Base-by-base conservation (phyloP, 2,797 vertebrate genomes). In the Rhadinocentrus ornatus region DNA sequence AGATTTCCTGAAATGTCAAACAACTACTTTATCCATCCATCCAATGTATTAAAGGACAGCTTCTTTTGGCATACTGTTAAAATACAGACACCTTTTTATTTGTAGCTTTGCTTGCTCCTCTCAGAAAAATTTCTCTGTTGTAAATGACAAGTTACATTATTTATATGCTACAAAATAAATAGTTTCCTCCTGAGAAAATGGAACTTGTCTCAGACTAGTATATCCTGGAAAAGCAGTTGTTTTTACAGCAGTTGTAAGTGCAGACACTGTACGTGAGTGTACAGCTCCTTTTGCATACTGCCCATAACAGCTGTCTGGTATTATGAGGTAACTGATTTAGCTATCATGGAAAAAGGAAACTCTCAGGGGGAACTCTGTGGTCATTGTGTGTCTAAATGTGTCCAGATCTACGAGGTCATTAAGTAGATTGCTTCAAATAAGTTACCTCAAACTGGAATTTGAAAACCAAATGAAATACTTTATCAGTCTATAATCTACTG, bases 311-410 rank as follows among this genome's bases (percentile, higher is more conserved):
- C 88, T 92, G 92, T 88, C 85, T 88, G 89, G 84, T 88, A 93
- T 92, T 92, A 92, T 89, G 82, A 91, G 91, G 87, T 75, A 78
- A 73, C 67, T 73, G 84, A 91, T 92, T 92, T 89, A 86, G 70
- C 89, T 86, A 87, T 69, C 76, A 73, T 88, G 87, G 85, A 91
- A 86, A 65, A 73, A 80, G 85, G 78, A 89, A 92, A 89, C 75
- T 90, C 90, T 89, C 86, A 31, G 31, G 52, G 53, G 81, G 78
- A 86, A 57, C 68, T 79, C 50, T 81, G 82, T 62, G 82, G 85
- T 69, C 69, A 85, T 29, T 62, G 53, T 46, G 37, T 62, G 73
- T 86, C 76, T 80, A 73, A 80, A 73, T 66, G 70, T 56, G 83
- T 75, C 60, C 64, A 18, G 62, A 78, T 82, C 77, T 80, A 71